These are phyloP conservation scores for Stratiolaelaps scimitus DNA, from an alignment of 1,140 invertebrate genomes.

Conservation along the genomic window DNA sequence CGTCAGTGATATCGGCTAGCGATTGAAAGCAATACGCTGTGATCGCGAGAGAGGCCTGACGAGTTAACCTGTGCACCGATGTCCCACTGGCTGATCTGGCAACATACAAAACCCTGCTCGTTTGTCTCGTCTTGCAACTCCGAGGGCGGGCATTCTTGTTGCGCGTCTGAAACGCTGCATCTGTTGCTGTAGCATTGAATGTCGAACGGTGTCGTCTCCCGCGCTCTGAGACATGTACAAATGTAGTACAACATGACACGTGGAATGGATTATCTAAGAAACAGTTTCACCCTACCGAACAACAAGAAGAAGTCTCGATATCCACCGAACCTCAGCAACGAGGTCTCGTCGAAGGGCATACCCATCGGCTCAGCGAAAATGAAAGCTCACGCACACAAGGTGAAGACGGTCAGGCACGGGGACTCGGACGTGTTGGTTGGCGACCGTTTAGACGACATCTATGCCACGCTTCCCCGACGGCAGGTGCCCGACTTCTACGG, in stretches of 20 bases:
- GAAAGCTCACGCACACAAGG: constrained; percentile 27
- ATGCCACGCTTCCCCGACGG: not conserved
- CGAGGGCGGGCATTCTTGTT: too few relatives aligned
- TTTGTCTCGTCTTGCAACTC: too few relatives aligned
- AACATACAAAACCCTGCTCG: too few relatives aligned
- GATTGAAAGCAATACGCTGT: too few relatives aligned
- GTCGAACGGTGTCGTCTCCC: too few relatives aligned
- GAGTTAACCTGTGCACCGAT: too few relatives aligned
- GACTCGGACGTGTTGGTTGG: constrained; percentile 8
- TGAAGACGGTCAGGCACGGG: constrained; percentile 6
- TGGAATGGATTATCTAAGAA: constrained; percentile 33
- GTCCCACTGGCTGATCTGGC: too few relatives aligned
- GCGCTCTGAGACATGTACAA: too few relatives aligned
- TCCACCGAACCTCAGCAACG: constrained; percentile 21
- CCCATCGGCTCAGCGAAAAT: constrained; percentile 22
- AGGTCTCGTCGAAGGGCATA: constrained; percentile 5
- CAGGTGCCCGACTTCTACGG: constrained; percentile 33
- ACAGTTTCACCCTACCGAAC: constrained; percentile 34
- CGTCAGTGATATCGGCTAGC: too few relatives aligned
- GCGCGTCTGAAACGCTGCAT: too few relatives aligned
- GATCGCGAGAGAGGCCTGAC: too few relatives aligned
- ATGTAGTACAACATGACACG: constrained; percentile 15
- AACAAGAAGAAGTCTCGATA: constrained; percentile 27
- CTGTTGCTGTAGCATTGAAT: too few relatives aligned
- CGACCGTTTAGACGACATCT: constrained; percentile 15